phyloP scores from a whole-genome alignment of 1,140 invertebrate species.

The Drosophila nebulosa region DNA sequence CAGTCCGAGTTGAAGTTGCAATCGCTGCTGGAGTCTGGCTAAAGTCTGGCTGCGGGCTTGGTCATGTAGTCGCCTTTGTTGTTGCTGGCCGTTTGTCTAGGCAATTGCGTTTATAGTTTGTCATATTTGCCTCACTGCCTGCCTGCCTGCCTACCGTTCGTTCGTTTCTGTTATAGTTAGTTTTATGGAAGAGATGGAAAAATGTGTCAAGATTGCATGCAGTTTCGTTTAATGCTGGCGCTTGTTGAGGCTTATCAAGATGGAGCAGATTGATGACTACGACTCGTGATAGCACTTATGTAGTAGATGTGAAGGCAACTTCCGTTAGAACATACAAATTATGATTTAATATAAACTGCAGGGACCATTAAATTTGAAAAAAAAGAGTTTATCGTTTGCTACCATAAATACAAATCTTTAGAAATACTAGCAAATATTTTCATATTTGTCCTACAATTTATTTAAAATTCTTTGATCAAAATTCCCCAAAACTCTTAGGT shows the following conservation, averaged over 20 bases:
- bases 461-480: no score
- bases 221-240: slow-evolving; percentile 43
- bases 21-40: slow-evolving; percentile 6
- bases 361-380: no score
- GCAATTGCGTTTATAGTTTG: slow-evolving; percentile 71
- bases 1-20: slow-evolving; percentile 13
- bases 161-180: slow-evolving; percentile 54
- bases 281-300: background rate
- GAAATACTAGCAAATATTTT: no score
- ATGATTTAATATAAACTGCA: no score
- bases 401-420: no score
- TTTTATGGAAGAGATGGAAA: slow-evolving; percentile 16
- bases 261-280: slow-evolving; percentile 35
- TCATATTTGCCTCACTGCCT: slow-evolving; percentile 44
- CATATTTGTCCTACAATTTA: no score
- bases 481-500: no score
- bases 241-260: slow-evolving; percentile 64
- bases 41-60: background rate
- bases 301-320: background rate
- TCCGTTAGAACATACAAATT: no score
- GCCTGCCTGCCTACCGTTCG: no score
- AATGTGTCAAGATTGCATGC: slow-evolving; percentile 1
- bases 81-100: slow-evolving; percentile 60
- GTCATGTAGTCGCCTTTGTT: slow-evolving; percentile 12
- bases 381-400: no score